These are phyloP conservation scores for Caenorhabditis imperialis DNA, from an alignment of 2,888 invertebrate genomes.

Conservation along the genomic window DNA sequence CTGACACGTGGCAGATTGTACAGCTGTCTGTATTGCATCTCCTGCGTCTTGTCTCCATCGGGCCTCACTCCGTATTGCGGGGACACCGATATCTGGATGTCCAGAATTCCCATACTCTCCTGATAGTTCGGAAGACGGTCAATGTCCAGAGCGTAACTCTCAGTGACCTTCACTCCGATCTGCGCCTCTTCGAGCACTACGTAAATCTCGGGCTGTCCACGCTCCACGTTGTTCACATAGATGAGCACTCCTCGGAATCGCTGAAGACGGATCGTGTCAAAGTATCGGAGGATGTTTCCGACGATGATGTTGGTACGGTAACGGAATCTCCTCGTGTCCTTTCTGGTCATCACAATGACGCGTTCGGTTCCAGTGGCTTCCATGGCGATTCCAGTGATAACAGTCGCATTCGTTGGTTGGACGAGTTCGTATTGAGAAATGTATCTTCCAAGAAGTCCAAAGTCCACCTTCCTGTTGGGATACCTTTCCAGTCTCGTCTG, in stretches of 20 bases:
- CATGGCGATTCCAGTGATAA: slow-evolving; percentile 73
- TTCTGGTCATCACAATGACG: slow-evolving; percentile 74
- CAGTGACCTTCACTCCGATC: slow-evolving; percentile 61
- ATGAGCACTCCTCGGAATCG: slow-evolving; percentile 76
- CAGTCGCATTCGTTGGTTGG: slow-evolving; percentile 77
- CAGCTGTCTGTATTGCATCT: slow-evolving; percentile 67
- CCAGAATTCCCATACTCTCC: slow-evolving; percentile 77
- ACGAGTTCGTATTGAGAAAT: slow-evolving; percentile 75
- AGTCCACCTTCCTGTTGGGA: slow-evolving; percentile 77
- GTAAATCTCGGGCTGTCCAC: slow-evolving; percentile 78
- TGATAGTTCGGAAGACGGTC: slow-evolving; percentile 76
- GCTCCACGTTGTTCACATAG: slow-evolving; percentile 77
- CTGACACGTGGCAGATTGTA: slow-evolving; percentile 75
- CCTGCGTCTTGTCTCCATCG: slow-evolving; percentile 77
- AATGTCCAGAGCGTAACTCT: slow-evolving; percentile 75
- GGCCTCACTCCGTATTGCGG: slow-evolving; percentile 77
- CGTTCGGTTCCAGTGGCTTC: slow-evolving; percentile 70
- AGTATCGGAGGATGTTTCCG: slow-evolving; percentile 77
- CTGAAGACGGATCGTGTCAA: slow-evolving; percentile 77
- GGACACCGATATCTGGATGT: slow-evolving; percentile 73
- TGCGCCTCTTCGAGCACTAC: slow-evolving; percentile 77
- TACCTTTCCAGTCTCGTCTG: slow-evolving; percentile 76
- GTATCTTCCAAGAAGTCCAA: slow-evolving; percentile 67
- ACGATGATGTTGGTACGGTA: slow-evolving; percentile 76
- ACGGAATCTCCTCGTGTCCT: slow-evolving; percentile 76